These are phyloP conservation scores for Morbakka virulenta DNA, from an alignment of 30 jellyfish, hydroid and myxozoan species.

Conservation along the genomic window DNA sequence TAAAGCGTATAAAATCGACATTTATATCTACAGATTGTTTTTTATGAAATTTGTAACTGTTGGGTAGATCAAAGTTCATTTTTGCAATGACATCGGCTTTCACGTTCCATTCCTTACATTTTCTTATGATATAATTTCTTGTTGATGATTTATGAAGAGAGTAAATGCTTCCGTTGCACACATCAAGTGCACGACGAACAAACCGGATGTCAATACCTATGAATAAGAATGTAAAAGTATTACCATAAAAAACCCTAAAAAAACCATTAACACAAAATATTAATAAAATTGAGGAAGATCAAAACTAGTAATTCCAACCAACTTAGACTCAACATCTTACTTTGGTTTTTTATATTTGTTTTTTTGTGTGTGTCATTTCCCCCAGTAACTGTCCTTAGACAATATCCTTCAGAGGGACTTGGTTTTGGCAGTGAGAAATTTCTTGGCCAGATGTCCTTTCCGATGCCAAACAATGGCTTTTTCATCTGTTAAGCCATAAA, in stretches of 20 bases:
- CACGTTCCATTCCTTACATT: conserved; percentile 80
- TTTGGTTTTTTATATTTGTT: no score
- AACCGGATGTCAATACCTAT: conserved; percentile 80
- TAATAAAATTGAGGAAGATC: neutral
- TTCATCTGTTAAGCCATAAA: no score
- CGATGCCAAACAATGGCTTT: no score
- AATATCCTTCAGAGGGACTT: no score
- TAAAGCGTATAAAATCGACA: conserved; percentile 88
- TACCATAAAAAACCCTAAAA: no score
- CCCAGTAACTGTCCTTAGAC: no score
- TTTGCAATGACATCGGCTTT: conserved; percentile 81
- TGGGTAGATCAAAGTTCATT: conserved; percentile 80
- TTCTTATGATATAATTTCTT: conserved; percentile 64
- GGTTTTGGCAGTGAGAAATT: no score
- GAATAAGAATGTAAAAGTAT: neutral
- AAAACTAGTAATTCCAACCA: neutral
- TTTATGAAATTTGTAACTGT: conserved; percentile 76
- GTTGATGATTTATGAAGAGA: conserved; percentile 93
- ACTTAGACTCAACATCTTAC: no score
- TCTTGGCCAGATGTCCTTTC: no score
- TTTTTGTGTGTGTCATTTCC: no score
- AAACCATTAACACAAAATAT: neutral
- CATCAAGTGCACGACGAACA: conserved; percentile 56
- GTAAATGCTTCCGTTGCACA: conserved; percentile 63
- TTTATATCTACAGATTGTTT: conserved; percentile 70